Conservation (phyloP, 2,888 invertebrate species). For the Dasysyrphus albostriatus region DNA sequence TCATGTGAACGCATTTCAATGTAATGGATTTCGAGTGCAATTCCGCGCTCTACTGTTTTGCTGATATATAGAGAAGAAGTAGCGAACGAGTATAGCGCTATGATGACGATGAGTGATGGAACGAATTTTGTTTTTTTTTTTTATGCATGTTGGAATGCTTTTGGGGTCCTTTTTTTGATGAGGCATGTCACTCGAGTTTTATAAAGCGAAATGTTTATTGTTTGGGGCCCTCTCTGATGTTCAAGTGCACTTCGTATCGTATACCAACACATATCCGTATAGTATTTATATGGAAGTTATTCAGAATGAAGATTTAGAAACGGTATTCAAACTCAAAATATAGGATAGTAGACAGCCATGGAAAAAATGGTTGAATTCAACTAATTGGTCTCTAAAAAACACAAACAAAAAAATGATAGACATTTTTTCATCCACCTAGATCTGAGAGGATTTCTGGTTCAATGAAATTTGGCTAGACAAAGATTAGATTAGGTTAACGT, state of each 20-base stretch:
- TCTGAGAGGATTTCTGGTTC: neutral
- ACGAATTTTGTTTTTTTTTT: slow-evolving; percentile 48
- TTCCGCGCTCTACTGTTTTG: slow-evolving; percentile 47
- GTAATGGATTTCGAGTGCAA: slow-evolving; percentile 72
- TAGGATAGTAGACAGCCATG: neutral
- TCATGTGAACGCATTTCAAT: slow-evolving; percentile 59
- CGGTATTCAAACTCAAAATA: slow-evolving; percentile 11
- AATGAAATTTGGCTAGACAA: too few relatives aligned
- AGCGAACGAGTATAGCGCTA: neutral
- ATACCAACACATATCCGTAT: neutral
- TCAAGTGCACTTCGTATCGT: slow-evolving; percentile 38
- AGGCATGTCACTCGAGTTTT: slow-evolving; percentile 60
- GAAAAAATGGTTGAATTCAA: slow-evolving; percentile 3
- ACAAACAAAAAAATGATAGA: neutral
- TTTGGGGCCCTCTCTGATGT: slow-evolving; percentile 39
- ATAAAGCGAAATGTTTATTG: slow-evolving; percentile 25
- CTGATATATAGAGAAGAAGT: slow-evolving; percentile 8
- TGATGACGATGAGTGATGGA: slow-evolving; percentile 49
- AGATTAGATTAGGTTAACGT: too few relatives aligned
- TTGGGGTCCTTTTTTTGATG: slow-evolving; percentile 59
- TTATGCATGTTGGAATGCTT: slow-evolving; percentile 44
- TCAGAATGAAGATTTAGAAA: slow-evolving; percentile 13
- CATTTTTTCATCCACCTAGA: neutral
- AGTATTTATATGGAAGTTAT: neutral
- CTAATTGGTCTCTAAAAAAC: slow-evolving; percentile 3